Base-by-base conservation (phyloP, 2,888 invertebrate species). In the Zygaena filipendulae region DNA sequence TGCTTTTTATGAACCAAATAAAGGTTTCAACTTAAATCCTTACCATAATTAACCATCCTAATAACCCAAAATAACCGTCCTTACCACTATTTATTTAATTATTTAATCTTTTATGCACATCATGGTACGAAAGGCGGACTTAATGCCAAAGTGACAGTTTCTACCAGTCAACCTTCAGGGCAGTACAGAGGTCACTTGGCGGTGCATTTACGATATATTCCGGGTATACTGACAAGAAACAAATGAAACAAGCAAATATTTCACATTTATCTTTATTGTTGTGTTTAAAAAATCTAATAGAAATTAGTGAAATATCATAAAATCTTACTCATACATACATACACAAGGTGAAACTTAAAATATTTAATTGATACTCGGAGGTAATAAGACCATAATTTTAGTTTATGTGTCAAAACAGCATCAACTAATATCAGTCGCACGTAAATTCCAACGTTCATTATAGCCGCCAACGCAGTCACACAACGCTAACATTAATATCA, bases 231-330 rank as follows among this genome's bases (percentile, higher is more conserved):
- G n/a, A n/a, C n/a, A n/a, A n/a, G n/a, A 25, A 22, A 25, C 21
- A 9, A n/a, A 22, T 9, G 52, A 74, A 75, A 74, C 63, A 49
- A 63, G 47, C 4, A 44, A 19, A 39, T 66, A 67, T 71, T 70
- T 71, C 74, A 75, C 77, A 79, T 70, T 75, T 70, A 77, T 72
- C 70, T 75, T 75, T 77, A 77, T 69, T 77, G 70, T 72, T 74
- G 75, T 75, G 72, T 77, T 77, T 75, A 77, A 75, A 69, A 77
- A 71, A 67, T 63, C 66, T 75, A 16, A 70, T 77, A 77, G 74
- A 77, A 72, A 68, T 77, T 72, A 70, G 75, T 77, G 77, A 74
- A 72, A 70, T 68, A 71, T 61, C 64, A 63, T 70, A 67, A n/a
- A n/a, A 67, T 64, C 58, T 67, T 74, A 72, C 69, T 59, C 62